A percentile compares a stretch with the other conserved stretches of the same genome.
phyloP scores from a whole-genome alignment of 2,113 vertebrate genomes.

The Leptobrachium ailaonicum region DNA sequence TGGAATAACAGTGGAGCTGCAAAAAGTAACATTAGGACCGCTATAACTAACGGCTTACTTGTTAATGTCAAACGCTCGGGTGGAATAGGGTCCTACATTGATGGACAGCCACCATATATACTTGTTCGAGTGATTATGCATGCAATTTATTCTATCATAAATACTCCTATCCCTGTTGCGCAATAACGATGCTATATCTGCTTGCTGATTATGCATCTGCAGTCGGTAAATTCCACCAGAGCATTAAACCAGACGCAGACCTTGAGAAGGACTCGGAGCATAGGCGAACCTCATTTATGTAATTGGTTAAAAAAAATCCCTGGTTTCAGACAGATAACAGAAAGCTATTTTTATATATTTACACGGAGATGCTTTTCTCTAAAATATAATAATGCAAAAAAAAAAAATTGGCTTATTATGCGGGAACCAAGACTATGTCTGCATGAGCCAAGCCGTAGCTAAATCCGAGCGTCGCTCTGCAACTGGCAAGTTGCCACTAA shows the following conservation, averaged over 20 bases:
- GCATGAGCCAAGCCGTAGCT: conserved; percentile 2
- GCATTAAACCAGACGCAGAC: not conserved
- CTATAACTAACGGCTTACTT: too few relatives aligned
- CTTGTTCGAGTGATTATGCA: too few relatives aligned
- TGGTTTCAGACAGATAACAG: conserved; percentile 30
- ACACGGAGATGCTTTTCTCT: conserved; percentile 38
- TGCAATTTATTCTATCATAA: too few relatives aligned
- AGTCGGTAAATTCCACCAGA: not conserved
- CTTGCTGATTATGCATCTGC: too few relatives aligned
- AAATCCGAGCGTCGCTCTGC: conserved; percentile 2
- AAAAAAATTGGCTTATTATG: conserved; percentile 25
- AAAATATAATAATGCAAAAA: not conserved
- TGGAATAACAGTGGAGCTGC: too few relatives aligned
- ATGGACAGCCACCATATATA: too few relatives aligned
- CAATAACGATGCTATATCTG: too few relatives aligned
- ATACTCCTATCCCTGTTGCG: too few relatives aligned
- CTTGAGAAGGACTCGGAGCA: not conserved
- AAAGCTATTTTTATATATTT: conserved; percentile 48
- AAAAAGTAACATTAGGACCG: too few relatives aligned
- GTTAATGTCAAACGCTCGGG: too few relatives aligned
- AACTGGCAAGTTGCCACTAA: not conserved
- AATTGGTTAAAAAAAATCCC: not conserved
- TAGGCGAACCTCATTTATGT: conserved; percentile 10
- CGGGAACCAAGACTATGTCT: conserved; percentile 26
- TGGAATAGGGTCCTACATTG: too few relatives aligned